Conservation (phyloP, 2,797 vertebrate genomes). For the Alfaro cultratus region DNA sequence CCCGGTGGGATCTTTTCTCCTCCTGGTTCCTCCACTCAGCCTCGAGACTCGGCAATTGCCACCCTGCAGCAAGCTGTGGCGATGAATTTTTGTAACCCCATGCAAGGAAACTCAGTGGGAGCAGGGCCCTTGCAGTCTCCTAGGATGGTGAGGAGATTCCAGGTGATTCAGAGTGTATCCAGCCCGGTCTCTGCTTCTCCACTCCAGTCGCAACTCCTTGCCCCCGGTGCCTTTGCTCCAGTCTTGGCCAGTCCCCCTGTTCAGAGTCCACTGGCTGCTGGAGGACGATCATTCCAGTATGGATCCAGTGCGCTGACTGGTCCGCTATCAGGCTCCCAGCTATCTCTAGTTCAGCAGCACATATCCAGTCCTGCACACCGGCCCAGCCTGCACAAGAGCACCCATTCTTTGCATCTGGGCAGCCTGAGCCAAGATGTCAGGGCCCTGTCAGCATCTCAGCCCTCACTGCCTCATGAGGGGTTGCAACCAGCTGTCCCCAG, state of each 20-base stretch:
- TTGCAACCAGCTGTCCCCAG: constrained; percentile 70
- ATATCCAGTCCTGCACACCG: constrained; percentile 84
- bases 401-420: constrained; percentile 83
- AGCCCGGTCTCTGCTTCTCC: constrained; percentile 84
- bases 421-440: constrained; percentile 86
- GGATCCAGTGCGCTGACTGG: constrained; percentile 74
- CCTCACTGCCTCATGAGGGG: constrained; percentile 86
- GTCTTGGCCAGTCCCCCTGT: constrained; percentile 76
- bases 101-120: constrained; percentile 86
- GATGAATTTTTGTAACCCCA: constrained; percentile 95
- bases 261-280: constrained; percentile 81
- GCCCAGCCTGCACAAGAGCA: constrained; percentile 85
- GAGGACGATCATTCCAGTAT: constrained; percentile 82
- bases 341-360: constrained; percentile 88
- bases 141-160: constrained; percentile 87
- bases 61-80: constrained; percentile 95
- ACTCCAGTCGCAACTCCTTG: constrained; percentile 77
- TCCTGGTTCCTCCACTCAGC: constrained; percentile 60
- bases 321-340: constrained; percentile 84
- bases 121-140: constrained; percentile 87
- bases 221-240: constrained; percentile 72
- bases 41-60: constrained; percentile 91
- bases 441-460: constrained; percentile 91
- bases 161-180: constrained; percentile 84
- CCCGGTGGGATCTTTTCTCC: constrained; percentile 81